Evolutionary conservation across 2,797 vertebrate genomes (phyloP), one percentile per base, ranked within the genome.

Genomic region (Silurus aristotelis): DNA sequence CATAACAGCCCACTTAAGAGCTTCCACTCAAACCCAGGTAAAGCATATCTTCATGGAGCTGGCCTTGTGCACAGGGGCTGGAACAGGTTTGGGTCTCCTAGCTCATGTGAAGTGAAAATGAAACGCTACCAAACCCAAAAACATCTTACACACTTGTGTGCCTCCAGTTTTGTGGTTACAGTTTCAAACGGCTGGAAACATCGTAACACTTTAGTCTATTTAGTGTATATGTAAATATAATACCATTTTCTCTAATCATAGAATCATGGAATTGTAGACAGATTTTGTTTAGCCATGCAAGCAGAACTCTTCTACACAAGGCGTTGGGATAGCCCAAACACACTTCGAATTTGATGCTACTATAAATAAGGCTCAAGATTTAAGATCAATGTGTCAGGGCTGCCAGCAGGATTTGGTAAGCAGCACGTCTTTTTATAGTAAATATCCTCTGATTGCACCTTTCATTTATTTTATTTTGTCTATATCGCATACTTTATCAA

Each of bases 391-490:
- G 63, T 67, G 79, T 22, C 63, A 20, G 52, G 71, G 31, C 22
- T 72, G 27, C 46, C 20, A 58, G n/a, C 22, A 78, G 31, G 46
- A 85, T 71, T 56, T 77, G 71, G 46, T 67, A 81, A 56, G 67
- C 25, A 2, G 43, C 17, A 43, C 13, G 56, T 31, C 17, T 4
- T 38, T 78, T 61, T 22, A 71, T 67, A 78, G 66, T 80, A 67
- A 80, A 80, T 80, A 71, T 80, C 56, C 63, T 75, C 76, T 84
- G 63, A 85, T 89, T 88, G 78, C 68, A 27, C 78, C 92, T 93
- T 90, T 86, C 85, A 75, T 87, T 83, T 91, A 92, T 93, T 93
- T 93, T 89, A 92, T 93, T 93, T 92, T 90, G 90, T 92, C 89
- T 88, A 79, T 63, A 76, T 80, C 86, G 84, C 73, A 19, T 87